Percentiles rank a stretch among this genome's conserved stretches.
These are phyloP conservation scores for Panzeria rudis DNA, from an alignment of 2,888 invertebrate genomes.

Conservation along the genomic window DNA sequence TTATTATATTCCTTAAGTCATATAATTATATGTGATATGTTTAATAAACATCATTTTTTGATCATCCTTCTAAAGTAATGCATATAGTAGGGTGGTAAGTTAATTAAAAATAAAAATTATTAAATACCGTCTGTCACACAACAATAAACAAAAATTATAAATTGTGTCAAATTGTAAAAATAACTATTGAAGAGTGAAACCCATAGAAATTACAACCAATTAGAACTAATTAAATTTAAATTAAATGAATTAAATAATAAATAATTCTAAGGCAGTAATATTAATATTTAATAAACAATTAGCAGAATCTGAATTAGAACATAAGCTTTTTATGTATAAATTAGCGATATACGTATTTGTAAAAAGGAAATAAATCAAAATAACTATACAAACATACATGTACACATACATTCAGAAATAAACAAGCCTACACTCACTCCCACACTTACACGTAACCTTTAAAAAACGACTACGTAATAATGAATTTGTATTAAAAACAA, in stretches of 20 bases:
- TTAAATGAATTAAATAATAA: constrained; percentile 54
- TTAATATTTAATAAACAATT: constrained; percentile 52
- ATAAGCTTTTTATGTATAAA: constrained; percentile 54
- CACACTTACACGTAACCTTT: not conserved
- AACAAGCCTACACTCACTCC: not conserved
- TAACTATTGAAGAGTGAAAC: constrained; percentile 68
- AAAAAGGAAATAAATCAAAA: constrained; percentile 1
- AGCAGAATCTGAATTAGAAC: constrained; percentile 41
- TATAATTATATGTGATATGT: too few relatives aligned
- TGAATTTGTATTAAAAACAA: constrained; percentile 1
- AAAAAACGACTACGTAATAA: not conserved
- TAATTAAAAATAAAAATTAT: constrained; percentile 9
- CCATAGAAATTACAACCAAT: constrained; percentile 56
- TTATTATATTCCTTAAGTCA: too few relatives aligned
- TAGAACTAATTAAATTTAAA: constrained; percentile 59
- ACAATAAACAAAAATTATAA: constrained; percentile 25
- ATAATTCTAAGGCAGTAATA: constrained; percentile 35
- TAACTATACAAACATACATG: too few relatives aligned
- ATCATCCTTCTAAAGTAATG: too few relatives aligned
- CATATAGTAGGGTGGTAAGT: constrained; percentile 16
- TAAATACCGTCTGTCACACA: constrained; percentile 40
- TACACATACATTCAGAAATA: too few relatives aligned
- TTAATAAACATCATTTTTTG: too few relatives aligned
- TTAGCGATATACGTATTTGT: constrained; percentile 26
- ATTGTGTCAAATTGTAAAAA: constrained; percentile 67